A percentile compares a stretch with the other conserved stretches of the same genome.
Evolutionary conservation across 2,797 vertebrate genomes (phyloP).

Genomic region (Trachurus trachurus): DNA sequence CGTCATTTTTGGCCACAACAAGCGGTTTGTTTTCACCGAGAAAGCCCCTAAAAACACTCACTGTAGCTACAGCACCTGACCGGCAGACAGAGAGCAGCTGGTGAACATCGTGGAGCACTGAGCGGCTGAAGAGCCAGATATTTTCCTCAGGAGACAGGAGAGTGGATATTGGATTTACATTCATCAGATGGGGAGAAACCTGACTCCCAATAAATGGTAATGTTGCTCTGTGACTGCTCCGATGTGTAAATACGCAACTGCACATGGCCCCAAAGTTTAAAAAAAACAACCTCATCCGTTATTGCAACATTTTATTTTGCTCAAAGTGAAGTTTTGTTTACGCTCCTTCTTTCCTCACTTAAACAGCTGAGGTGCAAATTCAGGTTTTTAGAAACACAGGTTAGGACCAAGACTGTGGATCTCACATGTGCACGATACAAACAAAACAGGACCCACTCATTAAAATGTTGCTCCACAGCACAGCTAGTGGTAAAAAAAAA

Average conservation of each 20-base stretch:
- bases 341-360: too few relatives aligned
- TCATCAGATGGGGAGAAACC: background rate
- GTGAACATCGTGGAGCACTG: background rate
- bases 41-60: background rate
- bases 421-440: background rate
- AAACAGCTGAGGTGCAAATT: background rate
- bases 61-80: background rate
- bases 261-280: too few relatives aligned
- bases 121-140: background rate
- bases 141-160: background rate
- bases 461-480: background rate
- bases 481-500: background rate
- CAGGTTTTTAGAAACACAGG: background rate
- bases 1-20: background rate
- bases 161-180: background rate
- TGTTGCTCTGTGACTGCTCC: background rate
- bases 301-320: background rate
- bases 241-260: background rate
- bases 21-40: background rate
- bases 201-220: background rate
- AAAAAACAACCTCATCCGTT: too few relatives aligned
- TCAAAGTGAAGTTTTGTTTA: too few relatives aligned
- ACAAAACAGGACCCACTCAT: background rate
- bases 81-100: background rate
- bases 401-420: background rate